These are phyloP conservation scores for Drosophila parthenogenetica DNA, from an alignment of 2,888 invertebrate species.

Conservation along the genomic window DNA sequence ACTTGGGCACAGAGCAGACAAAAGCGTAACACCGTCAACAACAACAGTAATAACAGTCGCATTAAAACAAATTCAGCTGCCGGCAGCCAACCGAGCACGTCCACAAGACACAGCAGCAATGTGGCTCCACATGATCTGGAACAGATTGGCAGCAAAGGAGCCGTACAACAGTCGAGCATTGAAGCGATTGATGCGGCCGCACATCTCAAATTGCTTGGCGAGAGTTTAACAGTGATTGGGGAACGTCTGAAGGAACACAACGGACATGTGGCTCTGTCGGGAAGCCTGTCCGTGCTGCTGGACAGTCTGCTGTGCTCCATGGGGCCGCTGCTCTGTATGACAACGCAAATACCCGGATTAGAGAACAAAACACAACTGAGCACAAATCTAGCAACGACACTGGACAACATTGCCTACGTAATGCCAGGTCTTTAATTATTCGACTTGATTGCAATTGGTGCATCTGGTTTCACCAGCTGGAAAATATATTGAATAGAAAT, in stretches of 20 bases:
- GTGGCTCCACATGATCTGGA: conserved; percentile 14
- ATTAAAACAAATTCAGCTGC: conserved; percentile 20
- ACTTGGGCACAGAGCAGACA: conserved; percentile 53
- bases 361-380: conserved; percentile 88
- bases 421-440: conserved; percentile 91
- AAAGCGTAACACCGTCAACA: conserved; percentile 19
- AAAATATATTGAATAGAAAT: neutral
- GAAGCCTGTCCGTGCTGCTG: conserved; percentile 95
- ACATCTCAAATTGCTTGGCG: conserved; percentile 95
- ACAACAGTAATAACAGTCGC: conserved; percentile 9
- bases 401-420: conserved; percentile 97
- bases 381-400: conserved; percentile 88
- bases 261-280: conserved; percentile 98
- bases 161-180: conserved; percentile 86
- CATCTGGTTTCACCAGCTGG: neutral
- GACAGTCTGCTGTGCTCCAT: conserved; percentile 97
- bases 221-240: conserved; percentile 96
- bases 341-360: conserved; percentile 92
- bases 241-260: conserved; percentile 96
- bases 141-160: conserved; percentile 23
- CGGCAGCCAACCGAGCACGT: conserved; percentile 12
- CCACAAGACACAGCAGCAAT: conserved; percentile 26
- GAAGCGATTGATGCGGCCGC: conserved; percentile 96
- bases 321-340: conserved; percentile 94
- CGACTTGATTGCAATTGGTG: conserved; percentile 2